Percentiles rank a stretch among this genome's conserved stretches.
Conservation (phyloP, 2,113 vertebrate genomes). For the Rhombomys opimus region DNA sequence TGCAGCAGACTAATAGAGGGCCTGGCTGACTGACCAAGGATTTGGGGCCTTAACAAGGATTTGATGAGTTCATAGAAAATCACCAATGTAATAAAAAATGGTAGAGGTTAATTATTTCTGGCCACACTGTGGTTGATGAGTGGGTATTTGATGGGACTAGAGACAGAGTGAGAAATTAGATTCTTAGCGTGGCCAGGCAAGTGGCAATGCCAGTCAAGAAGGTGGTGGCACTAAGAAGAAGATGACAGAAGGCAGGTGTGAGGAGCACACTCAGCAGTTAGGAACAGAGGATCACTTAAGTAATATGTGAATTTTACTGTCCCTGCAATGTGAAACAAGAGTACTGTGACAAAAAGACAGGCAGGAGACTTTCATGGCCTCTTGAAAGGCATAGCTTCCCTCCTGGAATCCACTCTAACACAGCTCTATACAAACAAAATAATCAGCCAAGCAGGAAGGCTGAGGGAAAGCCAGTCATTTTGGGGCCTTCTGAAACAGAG, state of each 20-base stretch:
- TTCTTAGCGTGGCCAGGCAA: background rate
- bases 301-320: background rate
- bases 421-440: background rate
- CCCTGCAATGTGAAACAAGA: background rate
- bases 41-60: background rate
- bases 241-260: too few relatives aligned
- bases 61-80: background rate
- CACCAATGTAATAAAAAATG: background rate
- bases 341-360: background rate
- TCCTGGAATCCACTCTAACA: background rate
- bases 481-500: background rate
- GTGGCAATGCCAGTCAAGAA: background rate
- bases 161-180: background rate
- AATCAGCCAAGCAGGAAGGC: background rate
- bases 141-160: too few relatives aligned
- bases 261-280: background rate
- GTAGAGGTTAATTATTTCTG: background rate
- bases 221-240: background rate
- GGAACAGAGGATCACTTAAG: background rate
- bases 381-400: background rate
- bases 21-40: background rate
- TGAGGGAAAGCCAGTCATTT: background rate
- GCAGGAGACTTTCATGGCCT: background rate
- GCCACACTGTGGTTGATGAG: background rate
- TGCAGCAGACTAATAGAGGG: too few relatives aligned